Evolutionary conservation across 2,888 invertebrate genomes (phyloP).

Genomic region (Argyresthia albistria): DNA sequence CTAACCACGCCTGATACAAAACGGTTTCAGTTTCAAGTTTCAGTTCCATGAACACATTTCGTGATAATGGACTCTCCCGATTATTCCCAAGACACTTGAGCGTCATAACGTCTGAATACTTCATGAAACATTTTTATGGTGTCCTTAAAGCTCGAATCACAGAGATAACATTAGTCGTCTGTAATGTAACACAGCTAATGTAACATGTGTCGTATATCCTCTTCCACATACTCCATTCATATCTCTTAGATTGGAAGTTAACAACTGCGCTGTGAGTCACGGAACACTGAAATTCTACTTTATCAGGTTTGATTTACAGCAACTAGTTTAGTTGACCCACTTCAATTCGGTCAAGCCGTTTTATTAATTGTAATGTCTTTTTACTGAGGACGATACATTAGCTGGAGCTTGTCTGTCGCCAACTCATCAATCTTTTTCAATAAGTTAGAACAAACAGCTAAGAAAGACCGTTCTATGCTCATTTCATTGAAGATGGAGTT

Average conservation of each 20-base stretch:
- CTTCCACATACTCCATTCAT: not conserved
- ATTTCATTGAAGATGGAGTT: slow-evolving; percentile 36
- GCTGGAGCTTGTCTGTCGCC: no score
- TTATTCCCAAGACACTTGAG: slow-evolving; percentile 26
- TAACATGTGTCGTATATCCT: slow-evolving; percentile 34
- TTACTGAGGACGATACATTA: no score
- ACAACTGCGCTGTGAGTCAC: not conserved
- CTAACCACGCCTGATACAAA: not conserved
- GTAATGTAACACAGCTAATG: slow-evolving; percentile 45
- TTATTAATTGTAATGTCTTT: not conserved
- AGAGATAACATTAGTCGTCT: slow-evolving; percentile 47
- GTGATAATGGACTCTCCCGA: not conserved
- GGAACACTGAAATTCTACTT: not conserved
- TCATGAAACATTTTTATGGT: slow-evolving; percentile 46
- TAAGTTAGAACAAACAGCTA: not conserved
- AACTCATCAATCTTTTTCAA: not conserved
- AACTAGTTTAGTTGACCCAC: not conserved
- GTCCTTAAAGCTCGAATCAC: slow-evolving; percentile 51
- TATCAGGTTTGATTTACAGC: slow-evolving; percentile 1
- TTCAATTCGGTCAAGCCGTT: not conserved
- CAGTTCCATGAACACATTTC: not conserved
- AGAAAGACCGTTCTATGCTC: slow-evolving; percentile 25
- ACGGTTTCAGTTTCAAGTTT: not conserved
- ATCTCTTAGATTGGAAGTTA: not conserved
- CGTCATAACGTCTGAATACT: slow-evolving; percentile 10